phyloP scores from a whole-genome alignment of 2,888 invertebrate genomes.

The Halictus quadricinctus region DNA sequence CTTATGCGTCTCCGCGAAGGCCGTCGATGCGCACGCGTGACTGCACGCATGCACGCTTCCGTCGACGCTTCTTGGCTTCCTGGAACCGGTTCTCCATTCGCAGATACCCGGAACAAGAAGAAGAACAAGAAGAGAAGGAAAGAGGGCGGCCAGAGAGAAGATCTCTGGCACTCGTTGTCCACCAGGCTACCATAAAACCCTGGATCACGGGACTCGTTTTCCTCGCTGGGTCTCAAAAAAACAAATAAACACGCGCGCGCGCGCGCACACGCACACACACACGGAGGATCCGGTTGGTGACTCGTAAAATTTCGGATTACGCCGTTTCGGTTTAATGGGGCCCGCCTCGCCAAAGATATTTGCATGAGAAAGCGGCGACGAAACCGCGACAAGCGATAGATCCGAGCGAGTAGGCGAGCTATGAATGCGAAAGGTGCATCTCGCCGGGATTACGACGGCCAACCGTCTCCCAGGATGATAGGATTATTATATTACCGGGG shows the following conservation, averaged over 20 bases:
- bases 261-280: not conserved
- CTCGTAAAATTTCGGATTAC: constrained; percentile 66
- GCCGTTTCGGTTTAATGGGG: constrained; percentile 58
- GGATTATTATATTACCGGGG: not conserved
- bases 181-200: constrained; percentile 43
- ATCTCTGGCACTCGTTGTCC: constrained; percentile 15
- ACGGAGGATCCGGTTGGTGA: constrained; percentile 36
- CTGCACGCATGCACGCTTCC: constrained; percentile 31
- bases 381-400: constrained; percentile 49
- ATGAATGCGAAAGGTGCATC: not conserved
- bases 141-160: not conserved
- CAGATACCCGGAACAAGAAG: not conserved
- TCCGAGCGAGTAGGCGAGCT: constrained; percentile 40
- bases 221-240: constrained; percentile 28
- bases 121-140: not conserved
- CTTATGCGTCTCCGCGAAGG: constrained; percentile 56
- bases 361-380: constrained; percentile 60
- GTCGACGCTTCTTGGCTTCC: not conserved
- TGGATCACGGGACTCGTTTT: constrained; percentile 47
- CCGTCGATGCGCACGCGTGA: constrained; percentile 43
- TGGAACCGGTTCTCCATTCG: constrained; percentile 31
- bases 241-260: no score
- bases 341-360: constrained; percentile 46
- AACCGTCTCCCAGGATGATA: not conserved
- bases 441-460: not conserved